phyloP scores from a whole-genome alignment of 2,797 vertebrate genomes.

The Takifugu rubripes region DNA sequence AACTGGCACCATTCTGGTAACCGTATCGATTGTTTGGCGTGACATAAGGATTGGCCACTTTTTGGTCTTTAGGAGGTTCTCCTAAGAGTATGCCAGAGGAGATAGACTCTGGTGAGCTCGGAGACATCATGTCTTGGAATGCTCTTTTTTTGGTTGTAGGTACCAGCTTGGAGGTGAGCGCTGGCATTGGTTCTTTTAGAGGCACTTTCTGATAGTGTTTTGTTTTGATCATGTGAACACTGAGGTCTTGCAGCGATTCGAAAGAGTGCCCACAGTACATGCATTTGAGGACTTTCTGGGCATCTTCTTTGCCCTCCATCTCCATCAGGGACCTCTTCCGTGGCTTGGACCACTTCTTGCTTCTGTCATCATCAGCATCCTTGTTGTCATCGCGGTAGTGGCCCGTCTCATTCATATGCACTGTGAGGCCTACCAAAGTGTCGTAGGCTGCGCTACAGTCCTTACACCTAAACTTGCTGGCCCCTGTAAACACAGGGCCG shows the following conservation, averaged over 20 bases:
- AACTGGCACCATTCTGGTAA: conserved; percentile 99
- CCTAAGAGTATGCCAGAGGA: conserved; percentile 72
- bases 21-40: conserved; percentile 97
- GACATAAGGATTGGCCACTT: conserved; percentile 91
- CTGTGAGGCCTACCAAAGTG: conserved; percentile 94
- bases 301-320: conserved; percentile 97
- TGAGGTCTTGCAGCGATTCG: conserved; percentile 96
- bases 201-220: conserved; percentile 99
- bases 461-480: conserved; percentile 98
- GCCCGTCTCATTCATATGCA: conserved; percentile 98
- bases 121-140: conserved; percentile 88
- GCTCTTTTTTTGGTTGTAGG: conserved; percentile 93
- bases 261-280: conserved; percentile 99
- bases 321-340: conserved; percentile 95
- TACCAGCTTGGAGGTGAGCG: conserved; percentile 90
- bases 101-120: conserved; percentile 90
- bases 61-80: conserved; percentile 90
- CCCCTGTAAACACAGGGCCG: conserved; percentile 94
- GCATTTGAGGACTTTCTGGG: conserved; percentile 98
- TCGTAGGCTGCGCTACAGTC: conserved; percentile 97
- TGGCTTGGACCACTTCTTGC: conserved; percentile 95
- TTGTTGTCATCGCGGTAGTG: conserved; percentile 98
- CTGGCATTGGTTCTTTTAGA: conserved; percentile 98
- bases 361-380: conserved; percentile 89
- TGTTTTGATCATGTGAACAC: conserved; percentile 99